Evolutionary conservation across 1,140 invertebrate species (phyloP).

Genomic region (Holcopasites calliopsidis): DNA sequence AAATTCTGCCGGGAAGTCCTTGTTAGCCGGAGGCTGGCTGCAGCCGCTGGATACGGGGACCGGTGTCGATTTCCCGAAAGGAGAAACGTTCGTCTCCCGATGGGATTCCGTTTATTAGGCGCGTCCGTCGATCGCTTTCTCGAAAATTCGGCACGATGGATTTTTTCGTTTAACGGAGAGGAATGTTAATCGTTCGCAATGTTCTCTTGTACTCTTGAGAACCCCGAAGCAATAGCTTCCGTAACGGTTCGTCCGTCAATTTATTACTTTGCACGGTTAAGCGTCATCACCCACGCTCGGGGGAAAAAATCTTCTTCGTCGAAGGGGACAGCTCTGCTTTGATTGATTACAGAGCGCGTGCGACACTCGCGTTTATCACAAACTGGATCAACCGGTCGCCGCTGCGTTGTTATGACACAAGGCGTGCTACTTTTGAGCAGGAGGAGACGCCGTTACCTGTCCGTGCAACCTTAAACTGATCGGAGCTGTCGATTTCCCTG

Average conservation of each 20-base stretch:
- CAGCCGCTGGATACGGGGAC: conserved; percentile 40
- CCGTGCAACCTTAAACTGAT: no score
- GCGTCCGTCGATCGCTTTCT: background rate
- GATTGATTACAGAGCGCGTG: conserved; percentile 39
- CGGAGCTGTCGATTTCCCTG: conserved; percentile 26
- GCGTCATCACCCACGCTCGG: conserved; percentile 23
- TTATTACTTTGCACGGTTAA: conserved; percentile 36
- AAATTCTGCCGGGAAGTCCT: conserved; percentile 56
- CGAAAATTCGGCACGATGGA: background rate
- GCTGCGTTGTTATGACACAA: conserved; percentile 36
- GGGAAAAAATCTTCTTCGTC: conserved; percentile 43
- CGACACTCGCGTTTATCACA: conserved; percentile 46
- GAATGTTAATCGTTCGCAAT: background rate
- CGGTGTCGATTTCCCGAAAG: conserved; percentile 57
- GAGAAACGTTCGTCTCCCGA: conserved; percentile 36
- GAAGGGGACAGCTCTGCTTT: conserved; percentile 38
- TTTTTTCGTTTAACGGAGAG: background rate
- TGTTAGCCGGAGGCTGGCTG: conserved; percentile 51
- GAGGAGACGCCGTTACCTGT: background rate
- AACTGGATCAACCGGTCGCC: conserved; percentile 37
- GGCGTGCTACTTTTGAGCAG: conserved; percentile 30
- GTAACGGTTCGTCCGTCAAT: conserved; percentile 1
- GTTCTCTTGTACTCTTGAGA: background rate
- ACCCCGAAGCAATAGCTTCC: conserved; percentile 25
- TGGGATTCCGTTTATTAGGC: conserved; percentile 38